Evolutionary conservation across 2,113 vertebrate genomes (phyloP), one percentile per base, ranked within the genome.

Genomic region (Chaetorhynchus papuensis): DNA sequence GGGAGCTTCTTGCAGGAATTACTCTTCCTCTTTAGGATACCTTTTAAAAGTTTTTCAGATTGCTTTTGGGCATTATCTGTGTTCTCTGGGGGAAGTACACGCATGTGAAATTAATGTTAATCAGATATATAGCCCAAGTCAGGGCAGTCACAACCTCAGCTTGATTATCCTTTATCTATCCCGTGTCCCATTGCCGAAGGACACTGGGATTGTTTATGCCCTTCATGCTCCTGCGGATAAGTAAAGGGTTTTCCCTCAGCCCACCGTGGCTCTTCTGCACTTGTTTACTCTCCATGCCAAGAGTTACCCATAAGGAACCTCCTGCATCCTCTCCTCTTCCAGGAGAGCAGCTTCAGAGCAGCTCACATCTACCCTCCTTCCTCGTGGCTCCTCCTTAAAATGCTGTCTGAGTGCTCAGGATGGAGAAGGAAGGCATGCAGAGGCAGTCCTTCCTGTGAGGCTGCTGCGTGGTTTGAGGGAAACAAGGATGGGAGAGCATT

Each of bases 171-270:
- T 93, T 16, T 56, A 54, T 26, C 33, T 37, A 14, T 13, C 33
- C 14, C 0, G 0, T 1, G 2, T 50, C 21, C 24, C 13, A 3
- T 22, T 80, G 59, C 21, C 7, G 22, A 65, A 76, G 30, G n/a
- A 31, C 24, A 3, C 2, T 17, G 24, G 15, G 18, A 13, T 8
- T 20, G n/a, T 68, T 26, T 22, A 4, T 74, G 44, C 7, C 27
- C 28, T 66, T 61, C 3, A 0, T 1, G 2, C 3, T 64, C 21
- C 16, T 9, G 7, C 5, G 22, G 16, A n/a, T 30, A 71, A 80
- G 4, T 0, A n/a, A n/a, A 4, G 15, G 17, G 4, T 13, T 91
- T 78, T 30, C 15, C 17, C 33, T 64, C 56, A 75, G 23, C 21
- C 15, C 39, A 14, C 30, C 0, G 0, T 42, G 8, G 3, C 5